Evolutionary conservation across 1,140 invertebrate species (phyloP).

Genomic region (Hylaeus anthracinus): DNA sequence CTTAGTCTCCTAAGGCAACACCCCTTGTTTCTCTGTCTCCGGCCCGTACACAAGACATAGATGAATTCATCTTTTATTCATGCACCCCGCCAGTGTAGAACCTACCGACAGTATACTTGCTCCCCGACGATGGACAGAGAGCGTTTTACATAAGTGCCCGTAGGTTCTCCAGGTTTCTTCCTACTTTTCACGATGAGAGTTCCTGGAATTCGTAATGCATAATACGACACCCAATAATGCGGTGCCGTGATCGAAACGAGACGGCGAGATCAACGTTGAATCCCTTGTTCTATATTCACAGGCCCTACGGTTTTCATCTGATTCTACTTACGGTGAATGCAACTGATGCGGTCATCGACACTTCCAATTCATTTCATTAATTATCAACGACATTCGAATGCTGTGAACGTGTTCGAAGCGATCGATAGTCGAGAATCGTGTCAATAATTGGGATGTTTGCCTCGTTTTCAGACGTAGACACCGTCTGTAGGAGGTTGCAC

Average conservation of each 20-base stretch:
- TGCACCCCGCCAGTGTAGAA: constrained; percentile 41
- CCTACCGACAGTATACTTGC: constrained; percentile 41
- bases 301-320: no score
- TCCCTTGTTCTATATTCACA: background rate
- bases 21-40: constrained; percentile 52
- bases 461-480: no score
- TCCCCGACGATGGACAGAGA: constrained; percentile 54
- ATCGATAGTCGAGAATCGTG: no score
- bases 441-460: no score
- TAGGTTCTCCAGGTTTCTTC: constrained; percentile 51
- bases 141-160: constrained; percentile 61
- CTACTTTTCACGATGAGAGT: constrained; percentile 45
- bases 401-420: no score
- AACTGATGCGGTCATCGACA: no score
- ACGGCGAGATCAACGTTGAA: background rate
- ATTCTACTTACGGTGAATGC: no score
- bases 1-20: constrained; percentile 17
- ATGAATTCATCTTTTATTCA: constrained; percentile 77
- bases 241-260: background rate
- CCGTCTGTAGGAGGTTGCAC: no score
- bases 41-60: constrained; percentile 56
- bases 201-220: background rate
- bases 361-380: no score
- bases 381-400: no score
- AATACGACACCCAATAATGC: constrained; percentile 5